Base-by-base conservation (phyloP, 2,113 vertebrate genomes). In the Macquaria australasica region DNA sequence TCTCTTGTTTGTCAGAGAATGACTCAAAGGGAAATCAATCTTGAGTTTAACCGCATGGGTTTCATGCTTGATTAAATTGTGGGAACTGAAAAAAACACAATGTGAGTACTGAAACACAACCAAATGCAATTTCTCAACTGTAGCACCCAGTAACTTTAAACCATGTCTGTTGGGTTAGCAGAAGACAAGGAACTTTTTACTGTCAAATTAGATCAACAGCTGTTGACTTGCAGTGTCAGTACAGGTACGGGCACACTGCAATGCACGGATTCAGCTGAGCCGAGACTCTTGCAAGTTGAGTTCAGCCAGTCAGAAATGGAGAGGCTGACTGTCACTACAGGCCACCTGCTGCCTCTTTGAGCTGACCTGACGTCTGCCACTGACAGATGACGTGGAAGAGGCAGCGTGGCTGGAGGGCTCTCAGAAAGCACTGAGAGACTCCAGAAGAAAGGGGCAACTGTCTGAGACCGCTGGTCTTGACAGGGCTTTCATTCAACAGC, bases 321-420 rank as follows among this genome's bases (percentile, higher is more conserved):
- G 51, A 74, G 81, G 74, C 53, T 66, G 80, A 80, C 71, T 73
- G 79, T 81, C 85, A 85, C 82, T 67, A 67, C 56, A 53, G 89
- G 91, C 89, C 92, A 94, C 92, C 92, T 88, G 92, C 91, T 68
- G 83, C 82, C 81, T 79, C 79, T 87, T 34, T 56, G 80, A 78
- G 84, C 80, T 51, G 87, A 87, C 87, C 88, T 90, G 75, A 77
- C 43, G 84, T 89, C 88, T 92, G 88, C 90, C 85, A 88, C 73
- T 66, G 83, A 85, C 92, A 93, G 91, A 95, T 92, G 89, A 94
- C 31, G 90, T 82, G 77, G 83, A 89, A 81, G 84, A 84, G 88
- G 72, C 82, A 58, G 86, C 56, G 67, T 75, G 63, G 85, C 88
- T 89, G 67, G 79, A 92, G 88, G 88, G 88, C 87, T 90, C 87